Evolutionary conservation across 2,113 vertebrate genomes (phyloP), one percentile per base, ranked within the genome.

Genomic region (Cettia cetti): DNA sequence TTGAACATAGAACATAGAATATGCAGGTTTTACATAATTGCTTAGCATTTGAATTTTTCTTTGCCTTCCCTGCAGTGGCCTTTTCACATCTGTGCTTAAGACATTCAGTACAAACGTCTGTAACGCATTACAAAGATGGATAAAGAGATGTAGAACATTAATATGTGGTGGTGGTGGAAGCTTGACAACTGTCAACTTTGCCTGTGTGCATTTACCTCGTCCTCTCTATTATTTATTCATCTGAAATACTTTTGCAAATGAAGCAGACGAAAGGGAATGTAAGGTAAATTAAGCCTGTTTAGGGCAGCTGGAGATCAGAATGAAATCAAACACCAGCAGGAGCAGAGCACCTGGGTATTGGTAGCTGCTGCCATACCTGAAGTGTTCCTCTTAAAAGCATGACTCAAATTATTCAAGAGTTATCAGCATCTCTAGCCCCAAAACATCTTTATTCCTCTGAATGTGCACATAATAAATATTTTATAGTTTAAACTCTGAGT

Each of bases 151-250:
- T 42, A 68, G 69, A 71, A 52, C 69, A 49, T 94, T n/a, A 56
- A 68, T 91, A 49, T 15, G 54, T 59, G 35, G 1, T 74, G 21
- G 8, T 83, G 89, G 24, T 89, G 60, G 60, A 81, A 75, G 60
- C 69, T 52, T 91, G 92, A 79, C 87, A 95, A 66, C 89, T 94
- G 84, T 79, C 93, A 95, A 4, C 64, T 90, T 86, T 80, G 33
- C 70, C 54, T 85, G 8, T 35, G 49, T 90, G 81, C 65, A 57
- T 87, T 90, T 72, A 45, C 85, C 53, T 72, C 2, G 0, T 78
- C 42, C 39, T 37, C 56, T 83, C 9, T 71, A 35, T 84, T 63
- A 91, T 76, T 89, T 80, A 94, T 96, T 95, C 45, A 77, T 92
- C 80, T 82, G 69, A 95, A 91, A 68, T 20, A 22, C 56, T 60